Evolutionary conservation across 2,797 vertebrate species (phyloP), one percentile per base, ranked within the genome.

Genomic region (Sebastes paucispinis): DNA sequence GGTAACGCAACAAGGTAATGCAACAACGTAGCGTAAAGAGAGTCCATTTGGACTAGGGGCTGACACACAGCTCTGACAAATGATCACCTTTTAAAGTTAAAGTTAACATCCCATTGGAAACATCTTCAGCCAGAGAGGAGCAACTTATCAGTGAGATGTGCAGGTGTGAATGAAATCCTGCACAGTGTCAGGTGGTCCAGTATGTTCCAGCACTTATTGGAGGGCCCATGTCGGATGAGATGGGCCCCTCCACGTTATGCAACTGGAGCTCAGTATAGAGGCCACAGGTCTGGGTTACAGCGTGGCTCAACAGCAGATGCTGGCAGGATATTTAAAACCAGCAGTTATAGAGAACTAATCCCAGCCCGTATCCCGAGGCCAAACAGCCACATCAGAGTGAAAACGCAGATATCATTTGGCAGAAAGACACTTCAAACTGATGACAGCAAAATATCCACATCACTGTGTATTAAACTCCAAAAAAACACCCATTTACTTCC

Each of bases 251-350:
- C 8, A 1, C 25, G 16, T 80, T 75, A 78, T 5, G 43, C 22
- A 85, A 39, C 64, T 0, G 43, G 43, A 69, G 52, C 8, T 52
- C 11, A 27, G 2, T 43, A 43, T 8, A 5, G 14, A 60, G 64
- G 50, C 16, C 34, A 52, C 16, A 11, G 75, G 59, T 63, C 72
- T 2, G 50, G 29, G 82, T 64, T 36, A 62, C 14, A 16, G 64
- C 9, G 18, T 6, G 32, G 63, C 54, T 67, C 65, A 2, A 7
- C 18, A 65, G 20, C 84, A 72, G 79, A 75, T 47, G 43, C 68
- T 66, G 69, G 69, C 65, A 34, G 71, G 60, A 82, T 20, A 6
- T 69, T 75, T 29, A 63, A 68, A 72, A 68, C 6, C 69, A 63
- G 72, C 71, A n/a, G 11, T 9, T 4, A 16, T 43, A 20, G n/a